Conservation (phyloP, 2,797 vertebrate species). For the Setipinna tenuifilis region DNA sequence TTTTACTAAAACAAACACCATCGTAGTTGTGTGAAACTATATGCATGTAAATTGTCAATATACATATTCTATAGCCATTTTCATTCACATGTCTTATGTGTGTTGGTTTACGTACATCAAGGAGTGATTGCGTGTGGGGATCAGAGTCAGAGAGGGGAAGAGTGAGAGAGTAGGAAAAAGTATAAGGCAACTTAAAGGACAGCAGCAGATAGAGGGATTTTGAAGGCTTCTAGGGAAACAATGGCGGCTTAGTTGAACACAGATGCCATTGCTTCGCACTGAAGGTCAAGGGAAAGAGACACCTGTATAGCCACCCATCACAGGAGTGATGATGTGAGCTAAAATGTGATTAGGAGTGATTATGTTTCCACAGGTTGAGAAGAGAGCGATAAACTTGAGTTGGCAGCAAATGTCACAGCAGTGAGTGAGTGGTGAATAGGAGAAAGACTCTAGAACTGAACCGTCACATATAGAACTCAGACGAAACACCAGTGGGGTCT, state of each 20-base stretch:
- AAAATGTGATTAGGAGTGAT: constrained; percentile 31
- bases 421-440: background rate
- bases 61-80: no score
- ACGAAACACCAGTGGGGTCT: background rate
- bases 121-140: background rate
- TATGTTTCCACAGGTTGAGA: constrained; percentile 28
- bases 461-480: background rate
- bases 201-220: background rate
- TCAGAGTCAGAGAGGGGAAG: background rate
- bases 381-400: constrained; percentile 8
- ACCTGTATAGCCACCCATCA: background rate
- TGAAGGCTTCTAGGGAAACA: constrained; percentile 25
- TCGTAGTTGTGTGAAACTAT: no score
- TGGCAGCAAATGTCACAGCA: constrained; percentile 20
- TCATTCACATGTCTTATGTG: background rate
- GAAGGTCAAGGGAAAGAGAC: constrained; percentile 14
- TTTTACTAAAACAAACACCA: no score
- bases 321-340: background rate
- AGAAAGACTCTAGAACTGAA: background rate
- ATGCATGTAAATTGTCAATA: no score
- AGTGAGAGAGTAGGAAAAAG: background rate
- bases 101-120: background rate
- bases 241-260: constrained; percentile 26
- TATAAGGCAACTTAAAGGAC: background rate
- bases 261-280: background rate